phyloP scores from a whole-genome alignment of 2,113 vertebrate genomes.

The Notechis scutatus region DNA sequence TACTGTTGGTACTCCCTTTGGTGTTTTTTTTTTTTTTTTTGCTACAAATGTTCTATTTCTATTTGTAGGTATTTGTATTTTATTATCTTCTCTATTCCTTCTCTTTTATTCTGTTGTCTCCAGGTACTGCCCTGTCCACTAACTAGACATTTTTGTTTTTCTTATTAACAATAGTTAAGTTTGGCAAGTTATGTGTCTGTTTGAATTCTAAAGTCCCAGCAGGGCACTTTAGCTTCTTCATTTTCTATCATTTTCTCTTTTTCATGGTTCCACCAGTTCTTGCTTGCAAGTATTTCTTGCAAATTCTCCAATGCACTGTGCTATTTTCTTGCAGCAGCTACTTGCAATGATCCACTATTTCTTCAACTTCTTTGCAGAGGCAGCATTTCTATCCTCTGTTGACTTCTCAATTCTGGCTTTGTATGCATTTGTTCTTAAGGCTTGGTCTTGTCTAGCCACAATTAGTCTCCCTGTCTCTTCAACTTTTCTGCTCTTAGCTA shows the following conservation, averaged over 20 bases:
- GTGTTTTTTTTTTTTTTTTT: too few species aligned
- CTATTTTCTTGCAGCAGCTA: background rate
- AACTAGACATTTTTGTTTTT: background rate
- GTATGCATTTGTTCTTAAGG: too few species aligned
- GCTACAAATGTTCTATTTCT: background rate
- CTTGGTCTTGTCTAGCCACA: background rate
- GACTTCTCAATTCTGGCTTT: background rate
- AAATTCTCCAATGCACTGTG: background rate
- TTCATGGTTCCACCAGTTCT: background rate
- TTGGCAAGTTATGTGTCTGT: too few species aligned
- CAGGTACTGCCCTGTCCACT: background rate
- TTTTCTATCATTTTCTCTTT: background rate
- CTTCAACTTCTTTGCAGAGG: background rate
- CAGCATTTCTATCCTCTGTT: background rate
- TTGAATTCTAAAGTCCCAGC: background rate
- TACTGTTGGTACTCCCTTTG: background rate
- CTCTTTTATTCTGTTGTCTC: background rate
- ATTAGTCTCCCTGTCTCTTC: background rate
- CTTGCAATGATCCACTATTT: background rate
- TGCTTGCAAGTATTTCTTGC: background rate
- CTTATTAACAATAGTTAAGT: background rate
- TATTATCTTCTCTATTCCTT: background rate
- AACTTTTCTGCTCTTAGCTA: background rate
- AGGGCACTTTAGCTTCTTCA: background rate
- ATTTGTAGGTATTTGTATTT: background rate